Conservation (phyloP, 2,888 invertebrate genomes). For the Lycocerus yunnanus region DNA sequence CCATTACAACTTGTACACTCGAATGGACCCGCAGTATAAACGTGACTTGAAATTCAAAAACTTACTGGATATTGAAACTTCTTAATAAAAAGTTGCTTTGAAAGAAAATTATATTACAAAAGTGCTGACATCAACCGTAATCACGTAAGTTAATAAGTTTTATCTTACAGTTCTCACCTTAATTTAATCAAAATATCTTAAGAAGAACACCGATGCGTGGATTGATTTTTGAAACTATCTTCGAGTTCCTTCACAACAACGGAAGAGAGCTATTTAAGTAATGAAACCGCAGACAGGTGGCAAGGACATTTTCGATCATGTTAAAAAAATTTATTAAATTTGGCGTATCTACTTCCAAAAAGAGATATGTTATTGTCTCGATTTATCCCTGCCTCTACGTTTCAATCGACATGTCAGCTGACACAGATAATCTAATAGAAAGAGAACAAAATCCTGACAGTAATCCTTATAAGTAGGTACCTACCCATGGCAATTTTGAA, state of each 20-base stretch:
- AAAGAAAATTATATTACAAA: conserved; percentile 8
- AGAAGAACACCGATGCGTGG: neutral
- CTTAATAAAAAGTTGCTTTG: conserved; percentile 1
- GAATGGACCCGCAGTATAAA: neutral
- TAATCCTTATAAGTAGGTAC: too few relatives aligned
- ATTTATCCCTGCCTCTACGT: neutral
- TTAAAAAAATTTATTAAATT: neutral
- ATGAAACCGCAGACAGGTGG: neutral
- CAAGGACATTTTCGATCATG: neutral
- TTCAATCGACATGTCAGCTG: neutral
- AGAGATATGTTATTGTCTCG: neutral
- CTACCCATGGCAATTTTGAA: neutral
- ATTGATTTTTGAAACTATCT: too few relatives aligned
- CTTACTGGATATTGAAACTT: conserved; percentile 4
- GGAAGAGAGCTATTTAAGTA: neutral
- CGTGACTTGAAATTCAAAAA: conserved; percentile 7
- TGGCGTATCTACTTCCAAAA: neutral
- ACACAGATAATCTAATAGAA: neutral
- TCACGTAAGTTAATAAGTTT: conserved; percentile 9
- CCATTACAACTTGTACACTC: neutral
- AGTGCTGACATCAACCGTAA: conserved; percentile 7
- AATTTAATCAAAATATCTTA: neutral
- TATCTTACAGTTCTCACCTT: neutral
- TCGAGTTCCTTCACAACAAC: too few relatives aligned
- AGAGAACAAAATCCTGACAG: neutral